Conservation (phyloP, 1,140 invertebrate genomes). For the Lethrus apterus region DNA sequence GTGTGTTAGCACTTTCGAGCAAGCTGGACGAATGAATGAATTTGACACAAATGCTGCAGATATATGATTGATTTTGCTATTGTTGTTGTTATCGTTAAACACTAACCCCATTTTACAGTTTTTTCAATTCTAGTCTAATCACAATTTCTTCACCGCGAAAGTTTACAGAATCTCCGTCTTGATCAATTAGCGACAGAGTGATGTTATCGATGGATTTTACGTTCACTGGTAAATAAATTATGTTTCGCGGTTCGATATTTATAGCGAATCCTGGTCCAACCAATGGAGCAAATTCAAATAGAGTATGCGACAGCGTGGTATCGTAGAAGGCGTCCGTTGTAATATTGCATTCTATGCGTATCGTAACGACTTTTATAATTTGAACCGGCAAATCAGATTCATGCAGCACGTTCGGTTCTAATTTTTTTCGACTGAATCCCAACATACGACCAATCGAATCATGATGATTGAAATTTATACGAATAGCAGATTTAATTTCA, state of each 20-base stretch:
- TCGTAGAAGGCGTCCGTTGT: constrained; percentile 19
- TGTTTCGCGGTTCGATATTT: constrained; percentile 16
- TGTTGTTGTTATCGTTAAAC: too few species aligned
- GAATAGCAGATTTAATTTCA: constrained; percentile 12
- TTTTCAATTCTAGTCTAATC: constrained; percentile 3
- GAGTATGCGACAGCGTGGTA: constrained; percentile 16
- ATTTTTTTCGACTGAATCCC: constrained; percentile 17
- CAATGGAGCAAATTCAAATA: constrained; percentile 20
- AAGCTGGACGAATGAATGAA: too few species aligned
- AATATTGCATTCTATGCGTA: constrained; percentile 24
- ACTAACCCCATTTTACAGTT: background rate
- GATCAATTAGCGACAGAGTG: constrained; percentile 21
- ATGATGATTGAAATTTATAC: constrained; percentile 18
- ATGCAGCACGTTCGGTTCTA: constrained; percentile 12
- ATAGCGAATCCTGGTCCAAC: constrained; percentile 22
- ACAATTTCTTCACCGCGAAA: constrained; percentile 24
- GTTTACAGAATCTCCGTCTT: constrained; percentile 22
- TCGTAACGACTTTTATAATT: constrained; percentile 22
- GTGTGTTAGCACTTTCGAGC: too few species aligned
- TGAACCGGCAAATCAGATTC: constrained; percentile 21
- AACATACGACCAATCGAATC: constrained; percentile 17
- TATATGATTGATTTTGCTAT: too few species aligned
- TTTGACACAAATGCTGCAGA: too few species aligned
- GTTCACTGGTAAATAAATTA: constrained; percentile 21
- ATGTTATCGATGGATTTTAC: constrained; percentile 20